Percentiles rank a stretch among this genome's conserved stretches.
Conservation (phyloP, 2,113 vertebrate genomes). For the Sitta europaea region DNA sequence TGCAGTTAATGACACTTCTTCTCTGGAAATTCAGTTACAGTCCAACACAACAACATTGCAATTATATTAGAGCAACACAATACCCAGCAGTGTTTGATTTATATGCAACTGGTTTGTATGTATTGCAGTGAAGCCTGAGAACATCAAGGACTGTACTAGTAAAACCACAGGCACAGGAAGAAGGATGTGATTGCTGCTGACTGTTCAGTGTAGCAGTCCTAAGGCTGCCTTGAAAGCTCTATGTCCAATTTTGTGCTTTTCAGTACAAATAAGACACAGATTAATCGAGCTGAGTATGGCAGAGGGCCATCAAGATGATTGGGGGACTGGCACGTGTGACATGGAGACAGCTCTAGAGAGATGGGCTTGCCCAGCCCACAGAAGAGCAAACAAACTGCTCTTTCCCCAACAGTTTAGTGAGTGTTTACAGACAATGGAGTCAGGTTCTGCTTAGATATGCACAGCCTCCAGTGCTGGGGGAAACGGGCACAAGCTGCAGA, state of each 20-base stretch:
- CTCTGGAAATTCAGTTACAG: not conserved
- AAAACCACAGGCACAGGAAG: not conserved
- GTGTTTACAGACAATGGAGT: not conserved
- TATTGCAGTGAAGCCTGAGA: not conserved
- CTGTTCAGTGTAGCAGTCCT: not conserved
- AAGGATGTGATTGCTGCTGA: not conserved
- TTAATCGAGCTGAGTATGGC: not conserved
- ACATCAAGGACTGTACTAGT: not conserved
- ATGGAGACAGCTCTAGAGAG: not conserved
- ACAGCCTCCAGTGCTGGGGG: not conserved
- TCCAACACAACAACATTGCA: not conserved
- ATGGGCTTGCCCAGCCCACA: not conserved
- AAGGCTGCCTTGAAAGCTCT: not conserved
- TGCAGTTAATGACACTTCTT: not conserved
- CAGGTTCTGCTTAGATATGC: not conserved
- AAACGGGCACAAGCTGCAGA: not conserved
- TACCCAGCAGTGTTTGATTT: not conserved
- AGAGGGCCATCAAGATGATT: not conserved
- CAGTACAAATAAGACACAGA: not conserved
- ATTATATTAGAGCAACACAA: not conserved
- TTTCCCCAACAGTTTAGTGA: not conserved
- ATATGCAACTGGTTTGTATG: not conserved
- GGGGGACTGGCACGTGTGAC: not conserved
- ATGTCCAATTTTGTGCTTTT: not conserved
- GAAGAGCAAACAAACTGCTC: not conserved